A percentile compares a stretch with the other conserved stretches of the same genome.
These are phyloP conservation scores for Decapterus maruadsi DNA, from an alignment of 2,797 vertebrate species.

Conservation along the genomic window DNA sequence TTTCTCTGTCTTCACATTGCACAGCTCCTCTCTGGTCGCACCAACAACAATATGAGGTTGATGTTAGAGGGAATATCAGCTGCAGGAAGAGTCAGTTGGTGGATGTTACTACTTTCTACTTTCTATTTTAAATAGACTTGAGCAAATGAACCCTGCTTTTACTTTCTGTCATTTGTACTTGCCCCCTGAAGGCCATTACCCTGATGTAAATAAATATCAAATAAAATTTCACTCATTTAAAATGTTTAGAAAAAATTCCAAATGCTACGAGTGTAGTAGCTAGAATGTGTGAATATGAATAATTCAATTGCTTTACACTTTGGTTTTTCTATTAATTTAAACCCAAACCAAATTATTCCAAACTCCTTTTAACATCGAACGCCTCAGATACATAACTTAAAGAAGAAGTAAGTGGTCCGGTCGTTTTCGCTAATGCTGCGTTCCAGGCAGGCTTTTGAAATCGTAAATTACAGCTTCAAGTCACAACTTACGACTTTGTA, in stretches of 20 bases:
- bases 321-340: too few relatives aligned
- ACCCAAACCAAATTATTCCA: not conserved
- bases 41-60: not conserved
- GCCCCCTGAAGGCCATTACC: not conserved
- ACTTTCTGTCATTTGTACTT: not conserved
- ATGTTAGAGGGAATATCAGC: not conserved
- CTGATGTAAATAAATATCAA: not conserved
- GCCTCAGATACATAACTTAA: constrained; percentile 2
- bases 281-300: not conserved
- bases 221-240: not conserved
- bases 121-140: not conserved
- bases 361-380: not conserved
- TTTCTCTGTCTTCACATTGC: not conserved
- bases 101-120: not conserved
- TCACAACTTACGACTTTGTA: too few relatives aligned
- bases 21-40: not conserved
- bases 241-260: not conserved
- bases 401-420: too few relatives aligned
- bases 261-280: not conserved
- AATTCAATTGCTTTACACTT: too few relatives aligned
- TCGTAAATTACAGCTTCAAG: too few relatives aligned
- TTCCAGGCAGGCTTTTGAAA: too few relatives aligned
- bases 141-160: not conserved
- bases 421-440: too few relatives aligned
- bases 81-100: not conserved